Base-by-base conservation (phyloP, 2,888 invertebrate species). In the Pseudeuparius sepicola region DNA sequence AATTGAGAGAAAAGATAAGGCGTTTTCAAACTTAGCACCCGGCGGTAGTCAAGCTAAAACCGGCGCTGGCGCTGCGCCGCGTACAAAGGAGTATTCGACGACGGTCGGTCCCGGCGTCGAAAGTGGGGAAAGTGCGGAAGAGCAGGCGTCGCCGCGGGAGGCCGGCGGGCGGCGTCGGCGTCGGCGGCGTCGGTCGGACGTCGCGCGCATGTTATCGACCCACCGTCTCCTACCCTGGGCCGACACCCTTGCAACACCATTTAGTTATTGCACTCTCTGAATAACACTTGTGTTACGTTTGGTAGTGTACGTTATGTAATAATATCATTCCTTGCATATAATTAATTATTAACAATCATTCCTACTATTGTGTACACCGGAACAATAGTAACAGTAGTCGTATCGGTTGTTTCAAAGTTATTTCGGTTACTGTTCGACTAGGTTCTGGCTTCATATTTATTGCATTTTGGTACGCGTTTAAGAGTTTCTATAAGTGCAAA, bases 271-370 rank as follows among this genome's bases (percentile, higher is more conserved):
- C 68, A 69, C 69, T 67, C 66, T 67, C 66, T 66, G 66, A 66
- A 67, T 67, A 66, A 68, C 67, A 69, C 68, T 70, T 69, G 69
- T 69, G 68, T 70, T 70, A 68, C 68, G 67, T 69, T 69, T 67
- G 66, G 68, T 68, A 67, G 65, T 66, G 65, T 65, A 64, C 66
- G 66, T 65, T 65, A 64, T 64, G 63, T 64, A 63, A 63, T 63
- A 63, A 63, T 63, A 62, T 63, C 59, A 62, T 62, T 63, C 60
- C 62, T 64, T 64, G 62, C 60, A 62, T n/a, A n/a, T 63, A 63
- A 60, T 63, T 63, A 61, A 60, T 62, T 62, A 60, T 61, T 62
- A 59, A 57, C 59, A 60, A 62, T 62, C 60, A 60, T 62, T 62
- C 57, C 59, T 56, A 60, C 58, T 61, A 61, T 61, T 61, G 60